Evolutionary conservation across 2,113 vertebrate species (phyloP), one percentile per base, ranked within the genome.

Genomic region (Myanophis thanlyinensis): DNA sequence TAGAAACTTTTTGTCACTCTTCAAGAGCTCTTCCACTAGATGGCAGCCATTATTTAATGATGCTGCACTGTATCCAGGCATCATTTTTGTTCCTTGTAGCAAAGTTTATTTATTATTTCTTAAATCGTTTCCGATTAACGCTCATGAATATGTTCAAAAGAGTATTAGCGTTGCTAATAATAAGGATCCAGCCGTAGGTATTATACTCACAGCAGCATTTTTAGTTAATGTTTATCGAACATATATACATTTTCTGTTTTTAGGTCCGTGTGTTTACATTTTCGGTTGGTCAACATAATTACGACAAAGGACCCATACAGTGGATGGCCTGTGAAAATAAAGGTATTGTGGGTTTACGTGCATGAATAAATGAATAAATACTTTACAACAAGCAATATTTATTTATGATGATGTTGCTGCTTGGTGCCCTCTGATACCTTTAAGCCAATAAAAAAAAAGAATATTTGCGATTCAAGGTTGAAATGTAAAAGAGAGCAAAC

Each of bases 241-340:
- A 92, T 44, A 52, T 15, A 52, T 4, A 25, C 2, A 56, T 1
- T 95, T 93, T 5, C 30, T 95, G 91, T 9, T 49, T 49, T 12
- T 90, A 99, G 99, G 99, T 99, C 23, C 98, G 99, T 49, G 98
- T 99, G 84, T 99, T 99, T 96, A 99, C 99, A 0, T 99, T 99
- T 97, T 99, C 99, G 91, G 99, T 99, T 49, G 99, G 99, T 94
- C 99, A 99, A 9, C 99, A 99, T 97, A 99, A 99, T 97, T 99
- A 99, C 54, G 99, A 99, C 93, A 99, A 99, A 96, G 98, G 99
- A 96, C 99, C 99, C 87, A 99, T 99, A 96, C 99, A 99, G 93
- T 99, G 99, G 99, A 99, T 99, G 99, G 99, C 99, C 88, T 99
- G 99, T 94, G 97, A 98, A 96, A 99, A 99, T 96, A 99, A 99